phyloP scores from a whole-genome alignment of 2,888 invertebrate species.

The Seladonia tumulorum region DNA sequence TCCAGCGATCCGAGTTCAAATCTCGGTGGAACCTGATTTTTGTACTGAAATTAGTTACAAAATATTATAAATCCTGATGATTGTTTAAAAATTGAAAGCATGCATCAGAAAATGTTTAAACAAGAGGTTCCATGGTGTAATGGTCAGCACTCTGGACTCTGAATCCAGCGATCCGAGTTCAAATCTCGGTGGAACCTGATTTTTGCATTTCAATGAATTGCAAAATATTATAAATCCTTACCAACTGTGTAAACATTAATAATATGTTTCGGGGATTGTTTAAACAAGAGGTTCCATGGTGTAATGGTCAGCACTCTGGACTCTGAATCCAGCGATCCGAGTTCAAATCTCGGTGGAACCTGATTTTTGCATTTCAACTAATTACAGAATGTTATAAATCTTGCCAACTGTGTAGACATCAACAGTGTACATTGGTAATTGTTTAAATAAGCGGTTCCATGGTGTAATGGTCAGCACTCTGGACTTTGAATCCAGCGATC shows the following conservation, averaged over 20 bases:
- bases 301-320: constrained; percentile 93
- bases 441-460: constrained; percentile 84
- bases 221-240: too few relatives aligned
- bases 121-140: constrained; percentile 89
- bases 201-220: constrained; percentile 9
- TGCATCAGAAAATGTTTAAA: not conserved
- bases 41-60: not conserved
- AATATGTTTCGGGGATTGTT: too few relatives aligned
- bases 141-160: constrained; percentile 93
- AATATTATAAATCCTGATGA: not conserved
- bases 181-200: constrained; percentile 90
- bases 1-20: constrained; percentile 92
- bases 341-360: constrained; percentile 93
- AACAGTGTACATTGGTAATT: too few relatives aligned
- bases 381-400: not conserved
- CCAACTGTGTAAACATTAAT: too few relatives aligned
- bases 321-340: constrained; percentile 93
- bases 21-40: constrained; percentile 88
- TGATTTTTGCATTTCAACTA: constrained; percentile 46
- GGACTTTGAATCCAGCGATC: constrained; percentile 92
- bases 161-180: constrained; percentile 93
- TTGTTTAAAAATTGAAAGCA: too few relatives aligned
- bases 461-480: constrained; percentile 91
- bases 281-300: constrained; percentile 87
- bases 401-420: not conserved